Evolutionary conservation across 2,797 vertebrate genomes (phyloP).

Genomic region (Enteromius radiatus): DNA sequence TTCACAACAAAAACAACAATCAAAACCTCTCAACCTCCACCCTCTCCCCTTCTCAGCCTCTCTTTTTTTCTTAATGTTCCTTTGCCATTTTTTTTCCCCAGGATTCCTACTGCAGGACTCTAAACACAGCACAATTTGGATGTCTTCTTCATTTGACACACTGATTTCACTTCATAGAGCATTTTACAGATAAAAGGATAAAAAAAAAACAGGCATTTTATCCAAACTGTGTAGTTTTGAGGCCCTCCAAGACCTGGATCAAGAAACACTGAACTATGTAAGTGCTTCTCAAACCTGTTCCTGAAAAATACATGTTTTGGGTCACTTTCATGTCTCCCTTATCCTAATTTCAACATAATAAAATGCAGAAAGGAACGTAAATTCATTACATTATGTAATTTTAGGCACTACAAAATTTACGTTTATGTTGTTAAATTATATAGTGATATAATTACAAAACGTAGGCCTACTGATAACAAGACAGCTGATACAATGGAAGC

Average conservation of each 20-base stretch:
- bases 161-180: conserved; percentile 7
- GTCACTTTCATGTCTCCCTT: neutral
- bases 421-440: neutral
- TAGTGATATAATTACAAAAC: neutral
- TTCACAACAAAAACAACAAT: neutral
- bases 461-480: neutral
- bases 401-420: neutral
- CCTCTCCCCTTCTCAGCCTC: neutral
- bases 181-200: neutral
- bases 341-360: neutral
- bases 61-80: neutral
- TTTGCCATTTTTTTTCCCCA: neutral
- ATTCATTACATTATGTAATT: neutral
- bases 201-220: neutral
- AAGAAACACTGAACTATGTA: neutral
- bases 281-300: neutral
- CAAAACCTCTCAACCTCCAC: conserved; percentile 9
- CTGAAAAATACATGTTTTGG: neutral
- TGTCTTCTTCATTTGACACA: conserved; percentile 4
- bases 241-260: neutral
- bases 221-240: neutral
- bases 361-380: neutral
- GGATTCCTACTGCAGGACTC: neutral
- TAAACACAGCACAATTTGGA: neutral
- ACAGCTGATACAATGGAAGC: neutral